A percentile compares a stretch with the other conserved stretches of the same genome.
phyloP scores from a whole-genome alignment of 92 coral and sea anemone genomes.

The Epizoanthus ramosus region DNA sequence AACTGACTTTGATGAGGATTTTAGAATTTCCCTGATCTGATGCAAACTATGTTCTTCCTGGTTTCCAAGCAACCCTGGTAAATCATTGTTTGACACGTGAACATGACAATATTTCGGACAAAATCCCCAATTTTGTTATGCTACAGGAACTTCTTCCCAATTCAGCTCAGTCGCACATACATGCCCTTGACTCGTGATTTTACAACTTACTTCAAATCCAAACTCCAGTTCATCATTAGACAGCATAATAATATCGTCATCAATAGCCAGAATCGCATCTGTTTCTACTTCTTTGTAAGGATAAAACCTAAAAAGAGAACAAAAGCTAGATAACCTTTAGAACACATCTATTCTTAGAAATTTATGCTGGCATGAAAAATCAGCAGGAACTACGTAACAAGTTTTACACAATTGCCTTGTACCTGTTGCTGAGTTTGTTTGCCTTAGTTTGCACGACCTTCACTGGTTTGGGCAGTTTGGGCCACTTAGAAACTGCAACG shows the following conservation, averaged over 20 bases:
- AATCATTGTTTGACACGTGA: background rate
- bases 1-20: too few relatives aligned
- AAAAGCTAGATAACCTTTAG: background rate
- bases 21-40: too few relatives aligned
- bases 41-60: too few relatives aligned
- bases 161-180: too few relatives aligned
- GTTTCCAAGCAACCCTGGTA: background rate
- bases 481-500: constrained; percentile 93
- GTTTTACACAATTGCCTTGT: background rate
- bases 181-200: too few relatives aligned
- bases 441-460: constrained; percentile 89
- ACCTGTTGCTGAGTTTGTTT: constrained; percentile 97
- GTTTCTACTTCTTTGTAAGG: constrained; percentile 97
- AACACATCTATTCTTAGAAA: background rate
- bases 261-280: constrained; percentile 96
- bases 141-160: background rate
- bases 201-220: constrained; percentile 82
- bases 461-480: constrained; percentile 88
- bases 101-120: constrained; percentile 8
- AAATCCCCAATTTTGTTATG: background rate
- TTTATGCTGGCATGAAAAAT: background rate
- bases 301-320: constrained; percentile 66
- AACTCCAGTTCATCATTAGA: constrained; percentile 96
- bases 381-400: background rate
- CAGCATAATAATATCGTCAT: constrained; percentile 95